Percentiles rank a stretch among this genome's conserved stretches.
Conservation (phyloP, 2,888 invertebrate species). For the Philhelius pedissequus region DNA sequence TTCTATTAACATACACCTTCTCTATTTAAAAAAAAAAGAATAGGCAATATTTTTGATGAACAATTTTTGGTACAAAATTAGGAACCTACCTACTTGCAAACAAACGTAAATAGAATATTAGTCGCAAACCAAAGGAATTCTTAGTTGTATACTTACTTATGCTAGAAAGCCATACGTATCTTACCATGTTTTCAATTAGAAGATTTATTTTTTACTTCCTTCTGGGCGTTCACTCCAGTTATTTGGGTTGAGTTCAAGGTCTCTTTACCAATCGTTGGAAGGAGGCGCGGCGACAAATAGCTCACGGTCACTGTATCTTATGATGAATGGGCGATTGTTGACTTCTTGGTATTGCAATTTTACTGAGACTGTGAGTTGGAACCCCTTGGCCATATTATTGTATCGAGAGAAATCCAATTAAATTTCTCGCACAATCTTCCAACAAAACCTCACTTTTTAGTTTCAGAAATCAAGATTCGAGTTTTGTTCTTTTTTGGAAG, state of each 20-base stretch:
- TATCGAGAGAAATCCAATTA: constrained; percentile 35
- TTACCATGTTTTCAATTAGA: constrained; percentile 61
- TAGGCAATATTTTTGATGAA: too few species aligned
- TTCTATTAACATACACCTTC: too few species aligned
- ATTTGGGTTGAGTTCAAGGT: constrained; percentile 25
- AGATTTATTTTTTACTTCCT: background rate
- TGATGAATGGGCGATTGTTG: constrained; percentile 74
- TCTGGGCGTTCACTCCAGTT: constrained; percentile 38
- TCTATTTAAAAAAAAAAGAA: too few species aligned
- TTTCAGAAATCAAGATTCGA: background rate
- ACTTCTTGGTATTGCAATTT: constrained; percentile 62
- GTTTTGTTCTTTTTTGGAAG: background rate
- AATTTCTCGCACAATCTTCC: constrained; percentile 42
- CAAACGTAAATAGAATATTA: background rate
- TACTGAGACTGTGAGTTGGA: constrained; percentile 50
- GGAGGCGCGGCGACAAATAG: constrained; percentile 70
- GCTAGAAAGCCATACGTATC: too few species aligned
- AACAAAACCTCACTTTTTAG: background rate
- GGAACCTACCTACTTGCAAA: too few species aligned
- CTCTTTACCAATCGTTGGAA: constrained; percentile 57
- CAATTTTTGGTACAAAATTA: too few species aligned
- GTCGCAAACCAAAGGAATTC: background rate
- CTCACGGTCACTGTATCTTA: constrained; percentile 75
- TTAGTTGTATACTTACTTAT: too few species aligned
- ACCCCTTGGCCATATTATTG: constrained; percentile 64